Base-by-base conservation (phyloP, 2,888 invertebrate species). In the Diarsia mendica region DNA sequence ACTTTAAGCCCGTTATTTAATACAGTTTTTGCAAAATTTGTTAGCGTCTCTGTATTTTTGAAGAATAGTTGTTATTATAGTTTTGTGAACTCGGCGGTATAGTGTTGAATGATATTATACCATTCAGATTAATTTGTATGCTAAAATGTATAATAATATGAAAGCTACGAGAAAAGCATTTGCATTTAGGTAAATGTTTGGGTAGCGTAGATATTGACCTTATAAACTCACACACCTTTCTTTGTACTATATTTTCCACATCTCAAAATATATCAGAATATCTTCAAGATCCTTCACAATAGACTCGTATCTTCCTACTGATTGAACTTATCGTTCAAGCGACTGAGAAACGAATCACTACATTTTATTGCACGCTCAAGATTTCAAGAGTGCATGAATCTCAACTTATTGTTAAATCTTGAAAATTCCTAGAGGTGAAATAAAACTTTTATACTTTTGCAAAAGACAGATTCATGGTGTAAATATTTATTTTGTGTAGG, bases 361-460 rank as follows among this genome's bases (percentile, higher is more conserved):
- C 13, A 46, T 39, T 8, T 8, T 23, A 63, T 74, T 63, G 44
- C 23, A 10, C 48, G 49, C 48, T 49, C 44, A 6, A 48, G 28
- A 79, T 60, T 71, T 72, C 39, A 48, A 8, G 28, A 48, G 20
- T 71, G 28, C 10, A 33, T 77, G 61, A 70, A 72, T 79, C 53
- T 66, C 53, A 20, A 72, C 79, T 33, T 78, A 53, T 44, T 63
- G 3, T 18, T 28, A 33, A 72, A 23, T 79, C 11, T n/a, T n/a
- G 23, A 39, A 20, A 53, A 61, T 53, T 53, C 20, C 9, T 3
- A 15, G 11, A 5, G 1, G 13, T 44, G 49, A 23, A 51, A 23
- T 20, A 5, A 18, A 39, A 39, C 28, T 39, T 39, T 39, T 39
- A 67, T 2, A 1, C 11, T 33, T 55, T 48, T 70, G 5, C 48